Conservation (phyloP, 1,140 invertebrate species). For the Nautilus pompilius region DNA sequence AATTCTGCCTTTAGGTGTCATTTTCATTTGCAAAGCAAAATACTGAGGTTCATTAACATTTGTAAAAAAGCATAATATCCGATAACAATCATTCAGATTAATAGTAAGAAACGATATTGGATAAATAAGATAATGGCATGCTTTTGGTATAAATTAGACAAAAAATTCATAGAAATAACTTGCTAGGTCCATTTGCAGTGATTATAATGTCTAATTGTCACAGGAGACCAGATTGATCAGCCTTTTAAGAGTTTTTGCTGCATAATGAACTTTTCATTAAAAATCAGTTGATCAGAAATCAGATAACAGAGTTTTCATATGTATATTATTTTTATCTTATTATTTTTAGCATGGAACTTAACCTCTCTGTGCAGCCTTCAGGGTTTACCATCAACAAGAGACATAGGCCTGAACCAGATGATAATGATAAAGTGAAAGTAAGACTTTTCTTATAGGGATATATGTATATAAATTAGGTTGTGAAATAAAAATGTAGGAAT, state of each 20-base stretch:
- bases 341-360: conserved; percentile 45
- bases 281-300: not conserved
- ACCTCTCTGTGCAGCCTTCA: conserved; percentile 45
- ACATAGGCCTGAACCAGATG: conserved; percentile 34
- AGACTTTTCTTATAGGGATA: not conserved
- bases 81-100: no score
- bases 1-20: no score
- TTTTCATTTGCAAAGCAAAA: no score
- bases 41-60: no score
- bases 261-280: not conserved
- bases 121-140: no score
- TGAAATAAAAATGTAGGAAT: not conserved
- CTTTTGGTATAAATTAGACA: no score
- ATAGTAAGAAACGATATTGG: no score
- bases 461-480: not conserved
- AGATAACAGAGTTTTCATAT: not conserved
- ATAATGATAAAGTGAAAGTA: conserved; percentile 39
- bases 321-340: not conserved
- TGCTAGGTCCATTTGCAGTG: not conserved
- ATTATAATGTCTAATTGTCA: not conserved
- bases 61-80: no score
- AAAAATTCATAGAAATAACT: not conserved
- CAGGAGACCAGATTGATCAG: not conserved
- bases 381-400: conserved; percentile 45
- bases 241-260: no score